Evolutionary conservation across 2,797 vertebrate genomes (phyloP), one percentile per base, ranked within the genome.

Genomic region (Phaenicophaeus curvirostris): DNA sequence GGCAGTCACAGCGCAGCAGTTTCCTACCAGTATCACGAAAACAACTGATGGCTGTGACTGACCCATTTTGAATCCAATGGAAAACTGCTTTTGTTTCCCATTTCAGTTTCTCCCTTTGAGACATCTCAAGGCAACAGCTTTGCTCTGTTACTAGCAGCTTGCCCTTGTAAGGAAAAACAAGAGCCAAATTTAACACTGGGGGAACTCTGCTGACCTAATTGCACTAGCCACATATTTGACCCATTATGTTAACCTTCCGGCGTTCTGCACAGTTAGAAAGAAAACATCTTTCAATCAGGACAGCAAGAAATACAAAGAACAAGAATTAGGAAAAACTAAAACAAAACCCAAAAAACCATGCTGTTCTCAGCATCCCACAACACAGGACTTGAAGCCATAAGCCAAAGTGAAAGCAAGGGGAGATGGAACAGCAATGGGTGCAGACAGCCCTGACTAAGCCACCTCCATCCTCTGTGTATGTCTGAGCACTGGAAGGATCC

Each of bases 41-140:
- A 75, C 79, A 93, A 82, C 2, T 4, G 41, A 90, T 74, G 33
- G 57, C 80, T 74, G 53, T 3, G 61, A 74, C 53, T 94, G 93
- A 93, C 95, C 93, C 61, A 94, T 77, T 96, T 96, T 71, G 65
- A 76, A 42, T 10, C n/a, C 54, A 85, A 90, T 23, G 35, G 67
- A 94, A 94, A 93, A 79, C 16, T 71, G 77, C 33, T 84, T 94
- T 90, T 90, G 80, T 82, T 93, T 89, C 91, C 89, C 27, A 9
- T 87, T 95, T 96, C 76, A 94, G 74, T 89, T 94, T 81, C 61
- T 85, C 57, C 57, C 80, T 85, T 94, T 0, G 6, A 95, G 65
- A 82, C 41, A 86, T 79, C 83, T 91, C 93, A 87, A 75, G 88
- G 94, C 92, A 95, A 94, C 94, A 59, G 90, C 78, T 80, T 72